Base-by-base conservation (phyloP, 2,888 invertebrate species). In the Dinocampus coccinellae region DNA sequence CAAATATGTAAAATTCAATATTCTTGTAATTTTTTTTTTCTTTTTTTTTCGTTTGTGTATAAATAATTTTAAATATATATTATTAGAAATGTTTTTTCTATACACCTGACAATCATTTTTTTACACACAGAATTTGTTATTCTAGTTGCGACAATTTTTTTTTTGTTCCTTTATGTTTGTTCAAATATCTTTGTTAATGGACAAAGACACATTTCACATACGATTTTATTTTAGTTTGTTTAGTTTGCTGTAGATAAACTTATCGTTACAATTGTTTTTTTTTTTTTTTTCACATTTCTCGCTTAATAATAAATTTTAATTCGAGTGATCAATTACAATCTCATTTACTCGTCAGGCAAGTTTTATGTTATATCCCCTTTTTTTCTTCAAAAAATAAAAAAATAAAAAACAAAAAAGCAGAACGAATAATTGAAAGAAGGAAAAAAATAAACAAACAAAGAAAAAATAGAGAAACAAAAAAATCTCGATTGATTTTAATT, bases 71-170 rank as follows among this genome's bases (percentile, higher is more conserved):
- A 80, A 81, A 80, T 83, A 83, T 81, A 82, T 83, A 84, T n/a
- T 85, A 85, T 84, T 83, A 83, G 83, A 85, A 85, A 83, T 84
- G 73, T 75, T 42, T 66, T 85, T 81, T 77, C 84, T 86, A 84
- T 82, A 85, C 81, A 83, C 79, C 83, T 81, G 80, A 85, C 84
- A 81, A 83, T 85, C 84, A 86, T 82, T 85, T 85, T 85, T 85
- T 85, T 85, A 86, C 84, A 86, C 39, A 66, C 81, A 84, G 82
- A 85, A 83, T 84, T 82, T 80, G 78, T 83, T 84, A 83, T 82
- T 81, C 84, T 84, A 70, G 26, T 52, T 80, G 79, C 78, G 79
- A 82, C 80, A 80, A 81, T 83, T 47, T 47, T 16, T 2, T 47
- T 20, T 16, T 4, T 20, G 16, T 7, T 1, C 16, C 16, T 47